Evolutionary conservation across 2,888 invertebrate genomes (phyloP), one percentile per base, ranked within the genome.

Genomic region (Orthosia cruda): DNA sequence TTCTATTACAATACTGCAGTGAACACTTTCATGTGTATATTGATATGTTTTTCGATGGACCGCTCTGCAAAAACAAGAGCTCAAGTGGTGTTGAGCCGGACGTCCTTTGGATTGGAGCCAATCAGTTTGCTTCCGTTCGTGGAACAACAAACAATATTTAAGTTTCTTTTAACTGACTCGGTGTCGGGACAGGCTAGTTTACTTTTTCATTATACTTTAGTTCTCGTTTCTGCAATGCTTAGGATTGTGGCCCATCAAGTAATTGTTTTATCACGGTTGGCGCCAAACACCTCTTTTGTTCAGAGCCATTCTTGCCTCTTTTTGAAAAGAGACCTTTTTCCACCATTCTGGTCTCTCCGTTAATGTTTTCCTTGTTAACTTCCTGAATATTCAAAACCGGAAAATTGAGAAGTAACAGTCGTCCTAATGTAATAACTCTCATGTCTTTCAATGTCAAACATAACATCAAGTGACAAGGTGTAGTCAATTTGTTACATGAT

Each of bases 41-140:
- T 69, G 58, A 67, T 73, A 69, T 61, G 45, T 61, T 65, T 76
- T 76, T 66, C 68, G 69, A 68, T 55, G 50, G 59, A 52, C 32
- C 20, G 47, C 20, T 66, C 55, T 67, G 86, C 77, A 82, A 88
- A 86, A 87, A 78, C 79, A 67, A 77, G 61, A 66, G 71, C 62
- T 80, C 64, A 76, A 83, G 76, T 85, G 81, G 78, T 79, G 76
- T 86, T 85, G 83, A 86, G 77, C 85, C 89, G 90, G 87, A 89
- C 80, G 83, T 88, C 80, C 83, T 80, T 77, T 83, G 78, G 80
- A 82, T 86, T 82, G 80, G 77, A 84, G 69, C 80, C 84, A 85
- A 89, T 89, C 85, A 83, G 82, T 84, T 87, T 81, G 78, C 75
- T 88, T 89, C 87, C 88, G 85, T 83, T 89, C 67, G 67, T 76